Evolutionary conservation across 2,113 vertebrate species (phyloP).

Genomic region (Xiphophorus maculatus): DNA sequence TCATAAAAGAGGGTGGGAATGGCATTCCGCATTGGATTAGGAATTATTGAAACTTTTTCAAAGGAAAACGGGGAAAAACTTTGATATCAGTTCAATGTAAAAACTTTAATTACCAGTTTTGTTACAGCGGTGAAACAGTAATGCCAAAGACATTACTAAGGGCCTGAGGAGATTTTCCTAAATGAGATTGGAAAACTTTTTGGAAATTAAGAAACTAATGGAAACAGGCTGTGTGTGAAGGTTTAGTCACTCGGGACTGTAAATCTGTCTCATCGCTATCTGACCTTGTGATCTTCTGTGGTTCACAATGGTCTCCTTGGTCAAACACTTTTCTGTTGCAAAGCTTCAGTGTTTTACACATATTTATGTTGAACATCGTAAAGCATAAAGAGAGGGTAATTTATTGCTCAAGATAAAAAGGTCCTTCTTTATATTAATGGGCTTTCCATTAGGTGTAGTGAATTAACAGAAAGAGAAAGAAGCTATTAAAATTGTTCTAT

Average conservation of each 20-base stretch:
- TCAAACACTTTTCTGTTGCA: background rate
- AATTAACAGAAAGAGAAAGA: background rate
- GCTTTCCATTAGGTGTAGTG: conserved; percentile 37
- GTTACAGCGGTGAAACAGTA: conserved; percentile 15
- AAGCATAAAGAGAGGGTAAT: background rate
- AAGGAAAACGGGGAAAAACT: conserved; percentile 10
- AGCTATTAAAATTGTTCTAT: no score
- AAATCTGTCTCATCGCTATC: conserved; percentile 22
- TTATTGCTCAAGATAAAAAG: background rate
- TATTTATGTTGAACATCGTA: background rate
- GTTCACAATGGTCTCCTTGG: background rate
- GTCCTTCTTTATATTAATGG: conserved; percentile 9
- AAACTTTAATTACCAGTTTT: conserved; percentile 28
- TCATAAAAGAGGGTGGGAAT: conserved; percentile 44
- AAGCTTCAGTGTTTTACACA: conserved; percentile 2
- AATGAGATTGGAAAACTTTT: conserved; percentile 28
- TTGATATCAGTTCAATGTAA: conserved; percentile 22
- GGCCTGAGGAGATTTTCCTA: conserved; percentile 23
- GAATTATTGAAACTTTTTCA: conserved; percentile 12
- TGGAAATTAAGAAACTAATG: conserved; percentile 18
- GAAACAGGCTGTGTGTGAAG: conserved; percentile 15
- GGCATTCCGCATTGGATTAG: conserved; percentile 12
- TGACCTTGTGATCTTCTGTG: conserved; percentile 8
- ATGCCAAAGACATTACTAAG: conserved; percentile 30
- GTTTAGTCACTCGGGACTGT: conserved; percentile 16